Evolutionary conservation across 2,113 vertebrate species (phyloP).

Genomic region (Cnemophilus loriae): DNA sequence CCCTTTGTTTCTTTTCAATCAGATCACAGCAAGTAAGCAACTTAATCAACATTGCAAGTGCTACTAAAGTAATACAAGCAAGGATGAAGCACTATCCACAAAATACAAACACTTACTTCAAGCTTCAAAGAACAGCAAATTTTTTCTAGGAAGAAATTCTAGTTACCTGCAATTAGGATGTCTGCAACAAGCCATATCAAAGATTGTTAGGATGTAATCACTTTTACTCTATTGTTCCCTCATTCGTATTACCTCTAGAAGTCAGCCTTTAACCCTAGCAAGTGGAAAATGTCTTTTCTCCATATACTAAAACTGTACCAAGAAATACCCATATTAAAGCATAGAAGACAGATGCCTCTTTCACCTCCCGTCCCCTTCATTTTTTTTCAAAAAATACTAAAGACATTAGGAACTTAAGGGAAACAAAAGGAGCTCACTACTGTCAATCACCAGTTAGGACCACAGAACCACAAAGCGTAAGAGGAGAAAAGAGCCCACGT

Average conservation of each 20-base stretch:
- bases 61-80: neutral
- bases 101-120: neutral
- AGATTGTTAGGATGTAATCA: neutral
- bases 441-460: neutral
- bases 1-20: neutral
- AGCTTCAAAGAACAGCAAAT: neutral
- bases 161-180: neutral
- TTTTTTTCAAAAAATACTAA: neutral
- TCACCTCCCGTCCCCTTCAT: neutral
- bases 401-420: neutral
- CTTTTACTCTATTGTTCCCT: neutral
- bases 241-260: neutral
- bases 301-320: neutral
- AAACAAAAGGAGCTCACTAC: neutral
- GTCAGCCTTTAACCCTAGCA: neutral
- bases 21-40: neutral
- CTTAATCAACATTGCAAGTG: rapidly evolving
- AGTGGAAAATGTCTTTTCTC: neutral
- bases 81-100: neutral
- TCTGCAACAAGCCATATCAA: neutral
- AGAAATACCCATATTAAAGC: neutral
- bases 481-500: neutral
- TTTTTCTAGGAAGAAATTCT: neutral
- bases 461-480: neutral
- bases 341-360: neutral